These are phyloP conservation scores for Xenopus petersii DNA, from an alignment of 2,797 vertebrate genomes.

Conservation along the genomic window DNA sequence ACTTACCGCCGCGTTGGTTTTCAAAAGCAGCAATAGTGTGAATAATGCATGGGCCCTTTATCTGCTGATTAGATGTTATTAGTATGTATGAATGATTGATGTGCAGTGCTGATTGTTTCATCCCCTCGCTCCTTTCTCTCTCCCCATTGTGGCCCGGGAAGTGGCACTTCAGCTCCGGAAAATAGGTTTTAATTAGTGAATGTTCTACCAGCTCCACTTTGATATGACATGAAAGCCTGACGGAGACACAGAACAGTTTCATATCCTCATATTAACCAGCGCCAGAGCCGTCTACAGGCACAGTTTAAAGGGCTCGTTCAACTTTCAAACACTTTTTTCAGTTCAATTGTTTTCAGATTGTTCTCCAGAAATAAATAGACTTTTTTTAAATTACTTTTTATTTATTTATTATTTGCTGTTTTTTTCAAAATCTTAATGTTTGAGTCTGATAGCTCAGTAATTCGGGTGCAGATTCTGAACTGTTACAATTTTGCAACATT, in stretches of 20 bases:
- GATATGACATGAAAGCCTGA: background rate
- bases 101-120: constrained; percentile 17
- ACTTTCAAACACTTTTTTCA: too few species aligned
- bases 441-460: too few species aligned
- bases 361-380: too few species aligned
- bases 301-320: too few species aligned
- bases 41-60: constrained; percentile 26
- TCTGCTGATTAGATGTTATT: constrained; percentile 26
- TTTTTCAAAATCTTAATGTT: too few species aligned
- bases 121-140: background rate
- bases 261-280: background rate
- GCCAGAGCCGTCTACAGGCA: too few species aligned
- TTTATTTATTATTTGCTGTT: too few species aligned
- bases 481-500: too few species aligned
- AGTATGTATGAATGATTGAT: constrained; percentile 31
- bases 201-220: constrained; percentile 1
- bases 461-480: too few species aligned
- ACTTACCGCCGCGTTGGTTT: background rate
- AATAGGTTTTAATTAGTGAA: constrained; percentile 15
- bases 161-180: constrained; percentile 3
- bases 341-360: too few species aligned
- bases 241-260: background rate
- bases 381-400: too few species aligned
- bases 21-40: background rate
- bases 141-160: constrained; percentile 1